phyloP scores from a whole-genome alignment of 2,797 vertebrate genomes.

The Rhincodon typus region DNA sequence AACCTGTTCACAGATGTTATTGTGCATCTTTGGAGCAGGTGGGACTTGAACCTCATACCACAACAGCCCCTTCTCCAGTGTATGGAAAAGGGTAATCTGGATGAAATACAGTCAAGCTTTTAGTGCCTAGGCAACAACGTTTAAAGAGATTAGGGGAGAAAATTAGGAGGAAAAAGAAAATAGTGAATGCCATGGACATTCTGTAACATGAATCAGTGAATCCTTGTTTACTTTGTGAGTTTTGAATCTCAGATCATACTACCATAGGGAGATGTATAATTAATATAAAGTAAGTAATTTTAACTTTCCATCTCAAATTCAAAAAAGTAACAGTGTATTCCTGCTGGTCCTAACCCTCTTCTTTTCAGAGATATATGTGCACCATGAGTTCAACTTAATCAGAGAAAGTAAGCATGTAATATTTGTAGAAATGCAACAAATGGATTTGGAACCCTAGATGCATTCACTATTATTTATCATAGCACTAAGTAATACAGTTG shows the following conservation, averaged over 20 bases:
- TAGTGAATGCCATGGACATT: neutral
- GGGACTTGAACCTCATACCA: too few species aligned
- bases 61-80: too few species aligned
- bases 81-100: neutral
- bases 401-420: neutral
- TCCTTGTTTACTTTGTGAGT: neutral
- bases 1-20: too few species aligned
- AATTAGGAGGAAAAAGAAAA: neutral
- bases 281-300: neutral
- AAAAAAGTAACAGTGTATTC: neutral
- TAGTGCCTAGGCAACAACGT: too few species aligned
- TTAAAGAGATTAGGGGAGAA: neutral
- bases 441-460: neutral
- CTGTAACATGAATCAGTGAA: neutral
- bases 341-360: neutral
- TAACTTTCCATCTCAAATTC: neutral
- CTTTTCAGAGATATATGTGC: neutral
- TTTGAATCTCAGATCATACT: neutral
- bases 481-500: neutral
- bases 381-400: neutral
- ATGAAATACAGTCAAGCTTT: neutral
- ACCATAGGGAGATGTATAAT: neutral
- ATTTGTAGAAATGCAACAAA: neutral
- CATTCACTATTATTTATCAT: neutral
- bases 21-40: too few species aligned